These are phyloP conservation scores for Ethmia dodecea DNA, from an alignment of 2,888 invertebrate genomes.

Conservation along the genomic window DNA sequence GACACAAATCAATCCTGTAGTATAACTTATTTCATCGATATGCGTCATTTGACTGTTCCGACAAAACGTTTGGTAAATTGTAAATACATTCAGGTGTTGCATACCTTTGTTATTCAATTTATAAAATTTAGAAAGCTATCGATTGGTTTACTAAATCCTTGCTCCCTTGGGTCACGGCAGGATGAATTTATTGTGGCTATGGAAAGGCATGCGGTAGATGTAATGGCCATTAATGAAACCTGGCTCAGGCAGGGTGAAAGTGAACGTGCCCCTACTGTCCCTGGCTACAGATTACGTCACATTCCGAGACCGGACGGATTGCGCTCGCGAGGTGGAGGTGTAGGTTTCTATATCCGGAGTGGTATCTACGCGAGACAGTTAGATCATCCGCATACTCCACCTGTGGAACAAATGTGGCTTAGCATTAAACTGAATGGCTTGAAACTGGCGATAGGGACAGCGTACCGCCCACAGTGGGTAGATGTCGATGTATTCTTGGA, in stretches of 20 bases:
- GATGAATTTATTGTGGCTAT: conserved; percentile 1
- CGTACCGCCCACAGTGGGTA: conserved; percentile 7
- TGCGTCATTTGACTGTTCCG: not conserved
- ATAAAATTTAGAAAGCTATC: no score
- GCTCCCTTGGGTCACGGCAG: not conserved
- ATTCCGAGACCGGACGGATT: not conserved
- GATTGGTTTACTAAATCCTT: not conserved
- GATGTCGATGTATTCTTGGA: conserved; percentile 6
- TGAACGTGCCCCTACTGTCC: conserved; percentile 1
- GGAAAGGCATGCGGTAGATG: not conserved
- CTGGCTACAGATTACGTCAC: not conserved
- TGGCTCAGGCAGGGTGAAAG: conserved; percentile 1
- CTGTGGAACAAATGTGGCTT: conserved; percentile 8
- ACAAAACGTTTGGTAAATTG: not conserved
- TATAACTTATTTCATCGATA: not conserved
- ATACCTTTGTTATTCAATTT: not conserved
- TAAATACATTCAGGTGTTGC: not conserved
- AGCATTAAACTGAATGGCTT: not conserved
- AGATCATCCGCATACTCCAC: not conserved
- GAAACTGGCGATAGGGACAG: conserved; percentile 6
- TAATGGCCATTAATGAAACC: conserved; percentile 5
- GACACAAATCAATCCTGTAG: not conserved
- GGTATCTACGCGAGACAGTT: not conserved
- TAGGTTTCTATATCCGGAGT: conserved; percentile 2
- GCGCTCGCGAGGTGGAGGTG: conserved; percentile 1